These are phyloP conservation scores for Aporophyla nigra DNA, from an alignment of 2,888 invertebrate genomes.

Conservation along the genomic window DNA sequence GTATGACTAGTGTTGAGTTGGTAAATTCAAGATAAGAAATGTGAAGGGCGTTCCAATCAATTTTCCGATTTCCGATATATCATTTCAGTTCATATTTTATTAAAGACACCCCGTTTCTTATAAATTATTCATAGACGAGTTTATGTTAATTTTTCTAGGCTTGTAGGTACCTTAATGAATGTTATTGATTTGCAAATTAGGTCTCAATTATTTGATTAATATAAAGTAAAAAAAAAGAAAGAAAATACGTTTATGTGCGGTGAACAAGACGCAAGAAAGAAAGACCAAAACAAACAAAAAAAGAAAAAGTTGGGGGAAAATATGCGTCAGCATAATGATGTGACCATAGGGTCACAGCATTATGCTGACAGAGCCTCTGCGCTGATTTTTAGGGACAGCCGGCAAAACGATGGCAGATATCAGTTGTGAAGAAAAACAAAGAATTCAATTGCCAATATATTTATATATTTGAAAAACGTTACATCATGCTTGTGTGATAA, in stretches of 20 bases:
- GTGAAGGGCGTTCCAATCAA: slow-evolving; percentile 42
- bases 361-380: too few relatives aligned
- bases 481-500: neutral
- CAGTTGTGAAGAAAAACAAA: too few relatives aligned
- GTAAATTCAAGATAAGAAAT: slow-evolving; percentile 35
- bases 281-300: too few relatives aligned
- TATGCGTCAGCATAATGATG: too few relatives aligned
- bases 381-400: too few relatives aligned
- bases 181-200: slow-evolving; percentile 3
- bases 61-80: slow-evolving; percentile 53
- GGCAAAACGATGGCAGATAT: too few relatives aligned
- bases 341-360: too few relatives aligned
- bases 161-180: neutral
- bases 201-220: too few relatives aligned
- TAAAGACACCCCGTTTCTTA: slow-evolving; percentile 16
- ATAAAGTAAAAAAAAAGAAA: too few relatives aligned
- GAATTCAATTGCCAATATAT: neutral
- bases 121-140: slow-evolving; percentile 25
- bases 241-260: too few relatives aligned
- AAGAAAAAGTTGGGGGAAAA: too few relatives aligned
- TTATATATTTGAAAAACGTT: neutral
- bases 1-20: neutral
- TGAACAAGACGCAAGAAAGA: too few relatives aligned
- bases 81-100: slow-evolving; percentile 49
- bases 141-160: slow-evolving; percentile 20